Evolutionary conservation across 2,797 vertebrate species (phyloP), one percentile per base, ranked within the genome.

Genomic region (Sebastolobus altivelis): DNA sequence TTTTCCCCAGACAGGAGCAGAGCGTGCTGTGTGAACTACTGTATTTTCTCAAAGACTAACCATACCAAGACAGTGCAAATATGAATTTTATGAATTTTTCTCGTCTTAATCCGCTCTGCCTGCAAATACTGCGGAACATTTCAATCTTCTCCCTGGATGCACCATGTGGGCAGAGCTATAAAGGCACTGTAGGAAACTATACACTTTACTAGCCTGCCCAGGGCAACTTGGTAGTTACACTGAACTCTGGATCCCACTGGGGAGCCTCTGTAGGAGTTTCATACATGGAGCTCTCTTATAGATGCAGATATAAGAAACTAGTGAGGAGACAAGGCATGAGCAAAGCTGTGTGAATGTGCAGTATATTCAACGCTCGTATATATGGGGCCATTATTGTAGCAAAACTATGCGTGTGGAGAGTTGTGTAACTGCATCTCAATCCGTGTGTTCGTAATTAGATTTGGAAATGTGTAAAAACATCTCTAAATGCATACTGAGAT

Each of bases 101-200:
- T 61, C 49, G 25, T 77, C 38, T 56, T 79, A 82, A 82, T 52
- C 52, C 33, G 46, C 75, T 75, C 71, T 70, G 56, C 20, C 75
- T 72, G 59, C 52, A 67, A 68, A 71, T 20, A n/a, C 77, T 67
- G 71, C 74, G 59, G 59, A 87, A 73, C 73, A 72, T 79, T 84
- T 84, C 81, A 82, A 60, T 86, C 66, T 67, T 65, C 59, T 54
- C 80, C 82, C 37, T 58, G 73, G 78, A 68, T 85, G 62, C 75
- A 65, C 62, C 73, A 65, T 80, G 84, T 87, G 89, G 86, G 86
- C 77, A 75, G 87, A 88, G 81, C 73, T 85, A 65, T 86, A 67
- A 83, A 91, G 80, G 62, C 67, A 27, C 77, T 27, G 78, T 65
- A 38, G 86, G 63, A 86, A 90, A 79, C 63, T 33, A 16, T 73